These are phyloP conservation scores for Pogoniulus pusillus DNA, from an alignment of 2,797 vertebrate genomes.

Conservation along the genomic window DNA sequence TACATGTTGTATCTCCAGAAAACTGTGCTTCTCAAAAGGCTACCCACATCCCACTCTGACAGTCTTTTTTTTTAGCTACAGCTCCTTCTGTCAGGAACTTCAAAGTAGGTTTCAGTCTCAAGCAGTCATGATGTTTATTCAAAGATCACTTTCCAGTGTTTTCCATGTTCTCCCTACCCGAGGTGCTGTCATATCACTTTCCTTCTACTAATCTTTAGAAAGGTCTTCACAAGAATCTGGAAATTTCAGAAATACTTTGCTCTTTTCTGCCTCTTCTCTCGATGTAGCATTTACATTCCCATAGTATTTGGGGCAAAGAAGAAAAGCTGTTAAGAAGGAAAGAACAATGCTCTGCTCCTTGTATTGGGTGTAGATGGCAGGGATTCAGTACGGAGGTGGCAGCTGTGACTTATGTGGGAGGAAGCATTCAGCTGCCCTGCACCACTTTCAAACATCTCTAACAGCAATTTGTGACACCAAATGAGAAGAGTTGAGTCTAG, in stretches of 20 bases:
- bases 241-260: not conserved
- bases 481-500: not conserved
- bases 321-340: not conserved
- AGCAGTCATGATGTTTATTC: not conserved
- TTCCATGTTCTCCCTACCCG: not conserved
- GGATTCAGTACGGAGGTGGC: not conserved
- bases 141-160: not conserved
- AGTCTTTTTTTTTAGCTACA: conserved; percentile 6
- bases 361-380: not conserved
- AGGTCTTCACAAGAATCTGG: not conserved
- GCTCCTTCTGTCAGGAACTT: conserved; percentile 13
- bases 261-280: not conserved
- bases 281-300: not conserved
- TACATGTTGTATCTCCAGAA: not conserved
- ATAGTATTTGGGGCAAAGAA: not conserved
- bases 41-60: not conserved
- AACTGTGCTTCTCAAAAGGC: not conserved
- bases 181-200: not conserved
- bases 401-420: not conserved
- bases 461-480: not conserved
- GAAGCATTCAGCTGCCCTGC: not conserved
- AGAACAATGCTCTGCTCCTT: not conserved
- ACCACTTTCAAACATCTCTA: not conserved
- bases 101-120: not conserved
- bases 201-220: not conserved